Percentiles rank a stretch among this genome's conserved stretches.
Conservation (phyloP, 2,797 vertebrate genomes). For the Protonibea diacanthus region DNA sequence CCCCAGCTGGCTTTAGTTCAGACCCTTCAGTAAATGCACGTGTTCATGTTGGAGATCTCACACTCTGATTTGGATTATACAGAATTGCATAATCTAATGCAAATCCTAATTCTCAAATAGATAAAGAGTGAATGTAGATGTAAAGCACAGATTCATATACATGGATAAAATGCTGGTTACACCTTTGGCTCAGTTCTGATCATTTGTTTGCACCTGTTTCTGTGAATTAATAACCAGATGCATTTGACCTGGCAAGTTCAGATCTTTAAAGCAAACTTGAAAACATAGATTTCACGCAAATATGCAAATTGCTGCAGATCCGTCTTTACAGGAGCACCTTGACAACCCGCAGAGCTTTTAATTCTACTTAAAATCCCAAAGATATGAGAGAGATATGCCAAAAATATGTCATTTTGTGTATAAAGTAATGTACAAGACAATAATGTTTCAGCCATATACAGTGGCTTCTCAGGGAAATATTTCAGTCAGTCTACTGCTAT, state of each 20-base stretch:
- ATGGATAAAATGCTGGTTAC: background rate
- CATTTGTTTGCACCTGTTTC: background rate
- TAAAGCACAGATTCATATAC: background rate
- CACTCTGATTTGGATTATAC: background rate
- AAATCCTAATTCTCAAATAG: background rate
- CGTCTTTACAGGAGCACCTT: background rate
- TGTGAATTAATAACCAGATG: background rate
- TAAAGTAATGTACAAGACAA: background rate
- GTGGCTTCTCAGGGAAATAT: background rate
- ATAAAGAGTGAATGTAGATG: background rate
- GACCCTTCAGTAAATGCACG: background rate
- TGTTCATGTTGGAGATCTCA: background rate
- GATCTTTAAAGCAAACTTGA: background rate
- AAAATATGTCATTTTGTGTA: background rate
- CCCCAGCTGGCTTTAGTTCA: slow-evolving; percentile 23
- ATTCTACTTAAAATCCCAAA: background rate
- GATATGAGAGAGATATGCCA: background rate
- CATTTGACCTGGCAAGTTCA: background rate
- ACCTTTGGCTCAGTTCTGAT: background rate
- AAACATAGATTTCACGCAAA: background rate
- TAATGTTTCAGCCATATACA: background rate
- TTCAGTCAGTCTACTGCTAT: background rate
- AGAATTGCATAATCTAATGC: background rate
- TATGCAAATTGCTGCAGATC: background rate
- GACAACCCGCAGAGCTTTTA: background rate